Conservation (phyloP, 2,797 vertebrate genomes). For the Trachops cirrhosus region DNA sequence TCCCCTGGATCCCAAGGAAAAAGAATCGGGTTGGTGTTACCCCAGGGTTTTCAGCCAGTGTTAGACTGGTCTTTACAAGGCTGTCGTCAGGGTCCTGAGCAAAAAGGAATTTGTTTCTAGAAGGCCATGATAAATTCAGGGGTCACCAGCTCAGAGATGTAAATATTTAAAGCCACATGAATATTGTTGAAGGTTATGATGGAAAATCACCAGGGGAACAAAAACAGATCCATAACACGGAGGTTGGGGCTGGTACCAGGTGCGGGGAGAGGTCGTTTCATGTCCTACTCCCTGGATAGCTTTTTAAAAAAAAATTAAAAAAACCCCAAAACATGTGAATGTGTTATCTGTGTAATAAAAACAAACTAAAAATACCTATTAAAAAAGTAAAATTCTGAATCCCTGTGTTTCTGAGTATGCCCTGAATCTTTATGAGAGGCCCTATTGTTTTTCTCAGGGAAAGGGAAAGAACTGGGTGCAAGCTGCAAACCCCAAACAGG, state of each 20-base stretch:
- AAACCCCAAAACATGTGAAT: neutral
- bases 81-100: neutral
- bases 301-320: neutral
- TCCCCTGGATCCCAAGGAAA: neutral
- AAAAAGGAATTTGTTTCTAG: neutral
- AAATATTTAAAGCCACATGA: constrained; percentile 16
- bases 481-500: neutral
- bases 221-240: neutral
- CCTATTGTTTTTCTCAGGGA: neutral
- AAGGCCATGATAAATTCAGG: neutral
- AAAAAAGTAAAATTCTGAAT: constrained; percentile 4
- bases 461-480: neutral
- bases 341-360: constrained; percentile 12
- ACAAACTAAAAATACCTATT: neutral
- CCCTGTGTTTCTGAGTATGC: neutral
- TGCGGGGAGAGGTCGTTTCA: neutral
- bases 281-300: neutral
- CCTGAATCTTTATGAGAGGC: neutral
- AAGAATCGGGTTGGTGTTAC: neutral
- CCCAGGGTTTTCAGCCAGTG: neutral
- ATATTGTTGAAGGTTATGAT: neutral
- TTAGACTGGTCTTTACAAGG: neutral
- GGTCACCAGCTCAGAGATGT: neutral
- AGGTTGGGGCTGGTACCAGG: neutral
- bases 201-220: neutral